Percentiles rank a stretch among this genome's conserved stretches.
These are phyloP conservation scores for Tachina fera DNA, from an alignment of 2,888 invertebrate genomes.

Conservation along the genomic window DNA sequence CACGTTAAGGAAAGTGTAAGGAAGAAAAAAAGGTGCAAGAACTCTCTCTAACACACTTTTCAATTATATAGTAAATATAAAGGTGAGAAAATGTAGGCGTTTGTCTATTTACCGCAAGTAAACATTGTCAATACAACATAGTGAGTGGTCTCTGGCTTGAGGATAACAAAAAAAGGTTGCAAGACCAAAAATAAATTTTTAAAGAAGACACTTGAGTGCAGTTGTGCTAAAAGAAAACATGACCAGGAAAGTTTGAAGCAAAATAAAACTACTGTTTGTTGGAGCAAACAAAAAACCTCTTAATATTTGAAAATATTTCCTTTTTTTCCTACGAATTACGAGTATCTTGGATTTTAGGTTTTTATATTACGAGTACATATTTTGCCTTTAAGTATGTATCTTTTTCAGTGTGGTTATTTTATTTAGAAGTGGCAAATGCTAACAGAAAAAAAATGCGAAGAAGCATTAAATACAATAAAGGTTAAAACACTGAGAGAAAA, in stretches of 20 bases:
- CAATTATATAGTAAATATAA: constrained; percentile 41
- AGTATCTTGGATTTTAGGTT: constrained; percentile 22
- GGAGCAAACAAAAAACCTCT: constrained; percentile 18
- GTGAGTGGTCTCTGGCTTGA: neutral
- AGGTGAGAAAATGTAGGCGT: constrained; percentile 74
- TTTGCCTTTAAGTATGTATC: constrained; percentile 33
- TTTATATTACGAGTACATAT: neutral
- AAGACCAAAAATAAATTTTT: neutral
- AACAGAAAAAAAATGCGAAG: constrained; percentile 24
- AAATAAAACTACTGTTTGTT: constrained; percentile 19
- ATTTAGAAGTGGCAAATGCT: constrained; percentile 55
- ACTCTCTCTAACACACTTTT: constrained; percentile 33
- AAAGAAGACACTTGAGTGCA: constrained; percentile 1
- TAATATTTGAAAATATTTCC: constrained; percentile 28
- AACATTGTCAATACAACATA: constrained; percentile 57
- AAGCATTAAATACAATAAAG: neutral
- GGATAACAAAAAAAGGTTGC: constrained; percentile 27
- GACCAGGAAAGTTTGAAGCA: constrained; percentile 19
- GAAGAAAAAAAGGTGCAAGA: constrained; percentile 62
- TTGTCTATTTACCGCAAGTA: constrained; percentile 67
- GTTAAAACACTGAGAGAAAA: constrained; percentile 20
- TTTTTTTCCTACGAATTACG: constrained; percentile 53
- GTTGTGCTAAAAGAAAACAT: constrained; percentile 33
- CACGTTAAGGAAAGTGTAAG: constrained; percentile 51
- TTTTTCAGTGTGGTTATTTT: constrained; percentile 38